These are phyloP conservation scores for Triplophysa siluroides DNA, from an alignment of 2,113 vertebrate species.

Conservation along the genomic window DNA sequence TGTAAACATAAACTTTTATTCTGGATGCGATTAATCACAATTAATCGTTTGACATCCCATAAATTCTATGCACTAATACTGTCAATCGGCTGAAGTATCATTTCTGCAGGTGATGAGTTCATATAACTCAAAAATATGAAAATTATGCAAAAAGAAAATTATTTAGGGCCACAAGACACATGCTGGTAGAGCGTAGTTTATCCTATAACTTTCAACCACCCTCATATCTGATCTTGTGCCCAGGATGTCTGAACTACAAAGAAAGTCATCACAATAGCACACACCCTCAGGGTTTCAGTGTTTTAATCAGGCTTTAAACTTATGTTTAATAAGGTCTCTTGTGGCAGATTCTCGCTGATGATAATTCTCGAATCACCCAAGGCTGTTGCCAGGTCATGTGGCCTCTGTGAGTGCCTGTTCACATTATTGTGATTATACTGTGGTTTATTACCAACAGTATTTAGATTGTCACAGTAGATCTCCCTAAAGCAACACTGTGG, in stretches of 20 bases:
- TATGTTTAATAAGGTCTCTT: conserved; percentile 25
- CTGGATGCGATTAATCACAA: no score
- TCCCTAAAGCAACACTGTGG: not conserved
- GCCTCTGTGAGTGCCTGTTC: conserved; percentile 21
- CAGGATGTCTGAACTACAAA: conserved; percentile 2
- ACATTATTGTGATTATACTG: conserved; percentile 15
- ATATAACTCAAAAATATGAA: not conserved
- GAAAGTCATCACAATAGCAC: conserved; percentile 2
- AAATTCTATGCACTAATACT: not conserved
- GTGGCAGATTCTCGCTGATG: conserved; percentile 29
- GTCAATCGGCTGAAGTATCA: not conserved
- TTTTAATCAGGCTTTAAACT: conserved; percentile 29
- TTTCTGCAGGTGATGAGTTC: not conserved
- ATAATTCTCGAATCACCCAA: conserved; percentile 26
- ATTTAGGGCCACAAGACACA: not conserved
- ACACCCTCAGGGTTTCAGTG: not conserved
- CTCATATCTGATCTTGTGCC: conserved; percentile 32
- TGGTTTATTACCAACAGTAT: conserved; percentile 41
- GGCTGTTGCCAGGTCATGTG: conserved; percentile 19
- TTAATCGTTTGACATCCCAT: no score
- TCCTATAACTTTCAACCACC: conserved; percentile 22
- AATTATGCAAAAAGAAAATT: not conserved
- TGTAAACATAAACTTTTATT: no score
- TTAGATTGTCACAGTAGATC: conserved; percentile 43
- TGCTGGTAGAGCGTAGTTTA: conserved; percentile 24